phyloP scores from a whole-genome alignment of 2,113 vertebrate species.

The Caranx ignobilis region DNA sequence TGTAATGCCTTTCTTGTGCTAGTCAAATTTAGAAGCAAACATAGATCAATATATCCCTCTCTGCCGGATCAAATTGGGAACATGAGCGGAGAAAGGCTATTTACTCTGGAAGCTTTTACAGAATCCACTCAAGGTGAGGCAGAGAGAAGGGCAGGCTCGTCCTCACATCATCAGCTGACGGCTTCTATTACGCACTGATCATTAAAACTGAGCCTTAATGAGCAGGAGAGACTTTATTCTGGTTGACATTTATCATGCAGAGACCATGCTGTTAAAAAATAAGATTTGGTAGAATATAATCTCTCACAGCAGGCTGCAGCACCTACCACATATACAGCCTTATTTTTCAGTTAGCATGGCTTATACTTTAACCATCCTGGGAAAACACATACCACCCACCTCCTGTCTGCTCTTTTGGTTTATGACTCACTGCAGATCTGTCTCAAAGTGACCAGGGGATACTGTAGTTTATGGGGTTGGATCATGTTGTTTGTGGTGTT shows the following conservation, averaged over 20 bases:
- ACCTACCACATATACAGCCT: no score
- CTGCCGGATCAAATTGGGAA: constrained; percentile 19
- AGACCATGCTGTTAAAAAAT: constrained; percentile 47
- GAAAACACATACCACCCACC: no score
- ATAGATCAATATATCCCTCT: constrained; percentile 42
- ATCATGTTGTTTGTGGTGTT: no score
- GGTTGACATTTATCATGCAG: constrained; percentile 16
- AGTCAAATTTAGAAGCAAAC: constrained; percentile 30
- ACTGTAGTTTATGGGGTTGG: no score
- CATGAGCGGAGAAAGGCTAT: constrained; percentile 25
- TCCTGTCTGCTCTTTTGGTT: no score
- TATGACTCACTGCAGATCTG: no score
- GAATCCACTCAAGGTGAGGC: background rate
- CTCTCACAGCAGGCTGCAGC: background rate
- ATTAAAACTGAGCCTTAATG: constrained; percentile 33
- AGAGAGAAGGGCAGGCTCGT: background rate
- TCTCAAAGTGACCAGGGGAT: no score
- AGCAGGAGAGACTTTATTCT: constrained; percentile 34
- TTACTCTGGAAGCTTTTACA: constrained; percentile 4
- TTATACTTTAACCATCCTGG: no score
- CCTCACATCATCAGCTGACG: constrained; percentile 2
- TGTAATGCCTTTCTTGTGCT: constrained; percentile 19
- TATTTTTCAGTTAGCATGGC: no score
- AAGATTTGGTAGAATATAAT: constrained; percentile 59
- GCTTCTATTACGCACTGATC: background rate